Conservation (phyloP, 2,888 invertebrate genomes). For the Oligia strigilis region DNA sequence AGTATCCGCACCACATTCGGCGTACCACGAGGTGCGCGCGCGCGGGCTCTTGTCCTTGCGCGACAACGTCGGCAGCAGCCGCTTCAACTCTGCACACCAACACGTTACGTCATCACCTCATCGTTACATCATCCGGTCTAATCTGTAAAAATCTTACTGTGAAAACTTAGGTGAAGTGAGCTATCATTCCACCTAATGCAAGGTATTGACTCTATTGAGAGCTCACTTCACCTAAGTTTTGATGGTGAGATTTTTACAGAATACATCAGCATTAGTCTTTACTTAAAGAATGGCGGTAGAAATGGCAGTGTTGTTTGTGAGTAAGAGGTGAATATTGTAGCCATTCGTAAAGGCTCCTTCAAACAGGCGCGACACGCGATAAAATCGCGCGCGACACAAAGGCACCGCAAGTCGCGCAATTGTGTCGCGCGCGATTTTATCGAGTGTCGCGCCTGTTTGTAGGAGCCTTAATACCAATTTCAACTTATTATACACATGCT, state of each 20-base stretch:
- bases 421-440: too few relatives aligned
- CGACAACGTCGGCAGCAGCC: constrained; percentile 85
- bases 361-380: too few relatives aligned
- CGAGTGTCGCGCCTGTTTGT: too few relatives aligned
- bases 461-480: neutral
- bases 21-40: constrained; percentile 92
- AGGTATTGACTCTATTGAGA: neutral
- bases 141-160: too few relatives aligned
- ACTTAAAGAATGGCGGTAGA: constrained; percentile 13
- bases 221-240: neutral
- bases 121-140: neutral
- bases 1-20: constrained; percentile 91
- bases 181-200: neutral
- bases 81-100: constrained; percentile 82
- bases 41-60: constrained; percentile 87
- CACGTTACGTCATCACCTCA: constrained; percentile 29
- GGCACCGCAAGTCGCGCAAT: too few relatives aligned
- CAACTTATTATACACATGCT: constrained; percentile 19
- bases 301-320: neutral
- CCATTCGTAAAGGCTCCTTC: neutral
- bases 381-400: too few relatives aligned
- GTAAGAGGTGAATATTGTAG: neutral
- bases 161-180: neutral
- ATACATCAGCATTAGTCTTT: neutral
- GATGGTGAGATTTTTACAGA: neutral